Conservation (phyloP, 2,888 invertebrate genomes). For the Machimus atricapillus region DNA sequence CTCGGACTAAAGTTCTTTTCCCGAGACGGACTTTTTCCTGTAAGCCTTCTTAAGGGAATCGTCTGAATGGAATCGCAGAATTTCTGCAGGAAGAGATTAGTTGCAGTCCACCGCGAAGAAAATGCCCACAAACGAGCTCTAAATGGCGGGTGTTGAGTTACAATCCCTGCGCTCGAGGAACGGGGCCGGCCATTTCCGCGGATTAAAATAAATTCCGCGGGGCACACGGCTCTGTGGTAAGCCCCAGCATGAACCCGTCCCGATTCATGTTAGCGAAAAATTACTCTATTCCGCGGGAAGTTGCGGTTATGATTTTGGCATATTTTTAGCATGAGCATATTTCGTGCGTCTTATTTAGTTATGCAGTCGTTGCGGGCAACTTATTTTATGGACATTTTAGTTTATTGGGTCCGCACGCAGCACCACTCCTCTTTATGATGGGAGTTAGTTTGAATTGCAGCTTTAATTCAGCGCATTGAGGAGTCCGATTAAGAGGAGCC, state of each 20-base stretch:
- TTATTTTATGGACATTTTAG: not conserved
- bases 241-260: not conserved
- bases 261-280: not conserved
- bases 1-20: not conserved
- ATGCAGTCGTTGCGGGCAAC: not conserved
- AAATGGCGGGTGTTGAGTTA: conserved; percentile 35
- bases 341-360: conserved; percentile 11
- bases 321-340: conserved; percentile 23
- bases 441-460: not conserved
- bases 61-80: conserved; percentile 27
- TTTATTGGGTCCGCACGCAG: not conserved
- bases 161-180: not conserved
- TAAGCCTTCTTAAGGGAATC: conserved; percentile 20
- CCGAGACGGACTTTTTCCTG: not conserved
- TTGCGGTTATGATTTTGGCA: conserved; percentile 32
- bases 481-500: not conserved
- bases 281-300: not conserved
- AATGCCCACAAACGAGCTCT: conserved; percentile 8
- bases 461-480: not conserved
- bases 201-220: conserved; percentile 34
- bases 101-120: not conserved
- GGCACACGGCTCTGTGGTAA: not conserved
- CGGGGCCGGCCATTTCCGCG: not conserved
- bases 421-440: not conserved
- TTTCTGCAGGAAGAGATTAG: conserved; percentile 30